A percentile compares a stretch with the other conserved stretches of the same genome.
These are phyloP conservation scores for Wasmannia auropunctata DNA, from an alignment of 1,140 invertebrate species.

Conservation along the genomic window DNA sequence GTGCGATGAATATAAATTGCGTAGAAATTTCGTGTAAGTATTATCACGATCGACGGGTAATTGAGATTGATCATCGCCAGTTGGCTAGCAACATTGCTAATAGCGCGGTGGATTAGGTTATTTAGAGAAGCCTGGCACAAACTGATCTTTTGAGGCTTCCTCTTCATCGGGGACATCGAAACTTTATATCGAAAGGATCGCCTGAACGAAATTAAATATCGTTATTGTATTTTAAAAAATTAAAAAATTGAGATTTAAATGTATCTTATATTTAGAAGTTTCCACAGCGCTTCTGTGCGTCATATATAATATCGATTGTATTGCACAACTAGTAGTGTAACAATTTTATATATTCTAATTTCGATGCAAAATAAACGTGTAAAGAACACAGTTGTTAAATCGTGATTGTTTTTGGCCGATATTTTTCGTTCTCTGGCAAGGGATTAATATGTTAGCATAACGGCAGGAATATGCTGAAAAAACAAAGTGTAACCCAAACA, in stretches of 20 bases:
- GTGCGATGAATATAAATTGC: slow-evolving; percentile 1
- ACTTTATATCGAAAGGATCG: neutral
- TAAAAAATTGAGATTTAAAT: neutral
- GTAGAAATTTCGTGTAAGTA: neutral
- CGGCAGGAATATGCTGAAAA: no score
- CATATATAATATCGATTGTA: neutral
- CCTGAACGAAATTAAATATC: neutral
- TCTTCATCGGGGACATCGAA: neutral
- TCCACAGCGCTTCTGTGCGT: neutral
- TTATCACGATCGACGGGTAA: slow-evolving; percentile 16
- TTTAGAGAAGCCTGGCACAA: neutral
- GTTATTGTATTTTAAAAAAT: neutral
- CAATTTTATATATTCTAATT: neutral
- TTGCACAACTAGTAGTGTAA: neutral
- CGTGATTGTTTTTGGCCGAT: neutral
- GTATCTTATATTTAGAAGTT: neutral
- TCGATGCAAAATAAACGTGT: slow-evolving; percentile 2
- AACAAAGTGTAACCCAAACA: neutral
- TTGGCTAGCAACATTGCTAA: neutral
- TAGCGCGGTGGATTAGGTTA: neutral
- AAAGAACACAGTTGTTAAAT: no score
- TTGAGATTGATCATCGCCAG: neutral
- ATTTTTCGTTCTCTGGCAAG: neutral
- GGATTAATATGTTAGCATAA: neutral
- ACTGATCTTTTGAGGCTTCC: slow-evolving; percentile 4